phyloP scores from a whole-genome alignment of 2,797 vertebrate genomes.

The Pipistrellus pipistrellus region DNA sequence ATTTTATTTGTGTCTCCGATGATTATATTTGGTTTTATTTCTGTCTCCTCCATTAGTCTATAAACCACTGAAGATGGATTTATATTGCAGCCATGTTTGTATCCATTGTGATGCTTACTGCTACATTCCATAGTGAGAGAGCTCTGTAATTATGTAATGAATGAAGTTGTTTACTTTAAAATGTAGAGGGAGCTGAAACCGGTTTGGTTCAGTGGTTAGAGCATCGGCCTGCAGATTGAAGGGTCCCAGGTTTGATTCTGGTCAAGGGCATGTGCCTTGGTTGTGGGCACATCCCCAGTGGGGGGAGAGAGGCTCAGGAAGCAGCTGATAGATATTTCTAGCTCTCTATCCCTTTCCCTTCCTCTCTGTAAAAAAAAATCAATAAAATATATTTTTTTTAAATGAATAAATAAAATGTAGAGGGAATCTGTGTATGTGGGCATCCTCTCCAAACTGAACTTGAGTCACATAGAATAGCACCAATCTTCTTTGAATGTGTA shows the following conservation, averaged over 20 bases:
- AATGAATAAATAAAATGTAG: background rate
- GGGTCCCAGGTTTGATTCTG: too few relatives aligned
- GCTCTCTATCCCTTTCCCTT: too few relatives aligned
- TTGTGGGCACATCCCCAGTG: too few relatives aligned
- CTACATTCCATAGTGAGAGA: background rate
- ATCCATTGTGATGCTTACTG: background rate
- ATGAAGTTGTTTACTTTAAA: constrained; percentile 20
- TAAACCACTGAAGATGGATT: background rate
- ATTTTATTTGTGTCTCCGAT: constrained; percentile 10
- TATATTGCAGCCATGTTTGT: constrained; percentile 1
- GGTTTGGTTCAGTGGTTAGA: too few relatives aligned
- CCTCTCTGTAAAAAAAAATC: too few relatives aligned
- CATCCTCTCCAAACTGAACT: constrained; percentile 21
- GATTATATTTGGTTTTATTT: constrained; percentile 26
- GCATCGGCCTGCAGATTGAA: too few relatives aligned
- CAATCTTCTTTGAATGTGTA: constrained; percentile 24
- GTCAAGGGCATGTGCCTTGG: too few relatives aligned
- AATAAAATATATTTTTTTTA: too few relatives aligned
- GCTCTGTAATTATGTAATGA: background rate
- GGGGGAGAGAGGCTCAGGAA: too few relatives aligned
- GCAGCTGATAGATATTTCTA: too few relatives aligned
- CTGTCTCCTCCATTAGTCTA: background rate
- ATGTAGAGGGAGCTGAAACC: background rate
- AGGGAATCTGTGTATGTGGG: background rate
- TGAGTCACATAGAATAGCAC: background rate